phyloP scores from a whole-genome alignment of 2,113 vertebrate species.

The Nothobranchius kuhntae region DNA sequence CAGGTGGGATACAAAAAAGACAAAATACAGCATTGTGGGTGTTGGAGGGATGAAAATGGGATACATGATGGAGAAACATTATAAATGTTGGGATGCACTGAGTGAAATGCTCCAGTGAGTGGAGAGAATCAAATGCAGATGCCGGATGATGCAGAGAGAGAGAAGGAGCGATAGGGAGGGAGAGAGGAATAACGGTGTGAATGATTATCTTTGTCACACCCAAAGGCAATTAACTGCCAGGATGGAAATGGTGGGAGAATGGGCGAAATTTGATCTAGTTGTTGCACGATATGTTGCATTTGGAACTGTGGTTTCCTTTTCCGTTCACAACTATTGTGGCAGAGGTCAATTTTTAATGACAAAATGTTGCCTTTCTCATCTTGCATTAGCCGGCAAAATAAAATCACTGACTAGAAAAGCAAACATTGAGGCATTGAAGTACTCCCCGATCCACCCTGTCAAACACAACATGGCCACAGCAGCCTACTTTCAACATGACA shows the following conservation, averaged over 20 bases:
- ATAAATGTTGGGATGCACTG: conserved; percentile 22
- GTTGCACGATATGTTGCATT: conserved; percentile 20
- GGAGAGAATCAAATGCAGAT: conserved; percentile 39
- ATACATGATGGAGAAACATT: conserved; percentile 17
- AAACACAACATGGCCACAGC: neutral
- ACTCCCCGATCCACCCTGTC: too few species aligned
- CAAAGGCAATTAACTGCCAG: conserved; percentile 28
- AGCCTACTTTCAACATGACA: neutral
- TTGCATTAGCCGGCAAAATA: neutral
- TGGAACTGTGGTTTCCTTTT: conserved; percentile 19
- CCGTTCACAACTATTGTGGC: conserved; percentile 10
- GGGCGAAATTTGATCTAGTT: conserved; percentile 24
- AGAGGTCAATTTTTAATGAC: conserved; percentile 1
- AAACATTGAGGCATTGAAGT: neutral
- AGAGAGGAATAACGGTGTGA: conserved; percentile 60
- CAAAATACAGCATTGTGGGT: conserved; percentile 38
- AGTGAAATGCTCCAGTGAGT: conserved; percentile 16
- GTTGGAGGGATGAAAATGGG: conserved; percentile 14
- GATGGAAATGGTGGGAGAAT: conserved; percentile 32
- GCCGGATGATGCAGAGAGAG: conserved; percentile 15
- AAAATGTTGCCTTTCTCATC: neutral
- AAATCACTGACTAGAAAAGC: neutral
- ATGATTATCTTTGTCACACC: conserved; percentile 53
- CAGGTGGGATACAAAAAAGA: conserved; percentile 38
- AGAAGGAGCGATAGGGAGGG: neutral